Evolutionary conservation across 2,797 vertebrate species (phyloP).

Genomic region (Pristis pectinata): DNA sequence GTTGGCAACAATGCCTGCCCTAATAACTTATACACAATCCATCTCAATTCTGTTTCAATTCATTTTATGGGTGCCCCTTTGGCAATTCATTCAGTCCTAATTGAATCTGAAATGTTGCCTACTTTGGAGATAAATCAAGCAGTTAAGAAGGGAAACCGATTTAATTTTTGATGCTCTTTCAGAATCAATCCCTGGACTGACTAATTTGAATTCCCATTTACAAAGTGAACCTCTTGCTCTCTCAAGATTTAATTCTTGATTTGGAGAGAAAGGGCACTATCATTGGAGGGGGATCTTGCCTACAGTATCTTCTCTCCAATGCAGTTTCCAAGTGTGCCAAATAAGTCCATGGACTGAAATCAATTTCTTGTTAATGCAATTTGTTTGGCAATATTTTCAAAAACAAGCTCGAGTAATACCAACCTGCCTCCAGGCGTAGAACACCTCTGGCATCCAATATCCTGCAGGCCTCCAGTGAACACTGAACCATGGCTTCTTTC

Average conservation of each 20-base stretch:
- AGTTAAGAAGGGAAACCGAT: not conserved
- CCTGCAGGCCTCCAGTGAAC: slow-evolving; percentile 86
- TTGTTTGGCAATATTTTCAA: not conserved
- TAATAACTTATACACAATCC: not conserved
- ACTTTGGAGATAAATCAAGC: slow-evolving; percentile 1
- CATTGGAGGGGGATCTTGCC: not conserved
- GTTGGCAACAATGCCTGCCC: not conserved
- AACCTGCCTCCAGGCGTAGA: slow-evolving; percentile 90
- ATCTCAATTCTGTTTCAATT: slow-evolving; percentile 9
- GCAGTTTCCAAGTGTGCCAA: not conserved
- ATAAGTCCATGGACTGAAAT: not conserved
- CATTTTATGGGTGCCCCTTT: slow-evolving; percentile 9
- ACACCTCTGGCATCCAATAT: slow-evolving; percentile 88
- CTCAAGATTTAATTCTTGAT: not conserved
- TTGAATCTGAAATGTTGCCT: slow-evolving; percentile 4
- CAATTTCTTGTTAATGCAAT: not conserved
- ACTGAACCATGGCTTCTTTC: slow-evolving; percentile 83
- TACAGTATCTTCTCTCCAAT: not conserved
- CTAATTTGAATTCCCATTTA: not conserved
- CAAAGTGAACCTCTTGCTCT: not conserved
- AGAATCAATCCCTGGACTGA: not conserved
- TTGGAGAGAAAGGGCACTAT: not conserved
- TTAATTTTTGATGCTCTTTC: not conserved
- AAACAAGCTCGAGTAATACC: slow-evolving; percentile 35
- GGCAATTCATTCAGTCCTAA: slow-evolving; percentile 27